Base-by-base conservation (phyloP, 1,140 invertebrate genomes). In the Chlorops oryzae region DNA sequence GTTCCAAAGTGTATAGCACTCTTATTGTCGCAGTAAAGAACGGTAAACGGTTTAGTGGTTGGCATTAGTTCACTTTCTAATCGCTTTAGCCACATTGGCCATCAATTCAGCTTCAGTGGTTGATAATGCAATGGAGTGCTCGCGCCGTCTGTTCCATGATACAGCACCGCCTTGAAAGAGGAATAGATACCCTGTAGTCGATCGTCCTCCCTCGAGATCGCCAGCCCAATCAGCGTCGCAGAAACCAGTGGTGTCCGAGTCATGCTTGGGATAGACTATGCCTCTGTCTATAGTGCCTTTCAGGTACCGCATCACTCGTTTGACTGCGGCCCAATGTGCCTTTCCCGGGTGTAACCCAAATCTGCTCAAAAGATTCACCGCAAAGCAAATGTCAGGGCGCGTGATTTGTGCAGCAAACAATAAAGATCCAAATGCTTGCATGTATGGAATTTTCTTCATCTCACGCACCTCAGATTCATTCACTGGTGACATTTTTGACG, bases 351-450 rank as follows among this genome's bases (percentile, higher is more conserved):
- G 50, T 12, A 49, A 32, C 37, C 41, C 46, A 49, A 62, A 73
- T 44, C 51, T 28, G 51, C 56, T 59, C 13, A 51, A 41, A 2
- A 24, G 34, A 38, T 57, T 59, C n/a, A 66, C 65, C 3, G 64
- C 57, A 39, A 15, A 48, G n/a, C 27, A 17, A 7, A 47, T 22
- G 52, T 76, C 70, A 23, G 73, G 72, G 50, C 73, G 53, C 6
- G 73, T 73, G 24, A 39, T 58, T 5, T 55, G 20, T 0, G 65
- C 32, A 2, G 68, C 5, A 42, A 70, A 75, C 39, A 74, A 54
- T 3, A 75, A 48, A 2, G 57, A 24, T 12, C 73, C 67, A 5
- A 74, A 55, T 3, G 47, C 41, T 40, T 54, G 46, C 37, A 15
- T 40, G 24, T 20, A 66, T 13, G 53, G 52, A 53, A 52, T 55